Conservation (phyloP, 2,888 invertebrate species). For the Philonicus albiceps region DNA sequence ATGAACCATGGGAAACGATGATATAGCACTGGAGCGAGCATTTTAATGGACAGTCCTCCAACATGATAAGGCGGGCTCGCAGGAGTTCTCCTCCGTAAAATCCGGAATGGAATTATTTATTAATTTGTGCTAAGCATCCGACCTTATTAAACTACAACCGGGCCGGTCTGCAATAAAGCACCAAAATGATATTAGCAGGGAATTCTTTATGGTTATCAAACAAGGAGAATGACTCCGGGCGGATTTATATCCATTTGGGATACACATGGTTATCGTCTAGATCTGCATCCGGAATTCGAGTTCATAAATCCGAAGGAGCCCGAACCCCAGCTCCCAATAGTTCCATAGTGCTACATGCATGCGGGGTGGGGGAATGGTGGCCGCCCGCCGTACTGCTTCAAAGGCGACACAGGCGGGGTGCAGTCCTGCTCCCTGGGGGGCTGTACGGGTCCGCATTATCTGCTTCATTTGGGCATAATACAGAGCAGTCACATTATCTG, state of each 20-base stretch:
- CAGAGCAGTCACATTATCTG: conserved; percentile 26
- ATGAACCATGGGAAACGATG: conserved; percentile 6
- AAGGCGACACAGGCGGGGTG: not conserved
- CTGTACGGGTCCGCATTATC: not conserved
- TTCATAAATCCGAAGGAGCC: conserved; percentile 15
- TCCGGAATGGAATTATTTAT: conserved; percentile 1
- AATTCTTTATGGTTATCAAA: conserved; percentile 39
- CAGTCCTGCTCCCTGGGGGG: not conserved
- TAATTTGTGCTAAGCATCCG: conserved; percentile 15
- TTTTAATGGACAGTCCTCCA: conserved; percentile 16
- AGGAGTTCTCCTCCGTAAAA: not conserved
- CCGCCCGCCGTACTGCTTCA: not conserved
- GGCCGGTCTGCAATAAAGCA: not conserved
- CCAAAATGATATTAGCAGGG: conserved; percentile 23
- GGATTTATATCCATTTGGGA: conserved; percentile 32
- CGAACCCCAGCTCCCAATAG: not conserved
- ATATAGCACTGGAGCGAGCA: not conserved
- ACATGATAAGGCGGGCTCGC: not conserved
- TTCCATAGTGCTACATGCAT: not conserved
- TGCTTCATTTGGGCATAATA: conserved; percentile 18
- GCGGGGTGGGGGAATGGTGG: not conserved
- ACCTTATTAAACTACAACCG: not conserved
- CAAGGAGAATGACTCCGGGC: conserved; percentile 30
- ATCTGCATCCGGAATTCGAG: conserved; percentile 24
- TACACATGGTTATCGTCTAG: conserved; percentile 33